Evolutionary conservation across 2,113 vertebrate genomes (phyloP).

Genomic region (Paraplagusia blochii): DNA sequence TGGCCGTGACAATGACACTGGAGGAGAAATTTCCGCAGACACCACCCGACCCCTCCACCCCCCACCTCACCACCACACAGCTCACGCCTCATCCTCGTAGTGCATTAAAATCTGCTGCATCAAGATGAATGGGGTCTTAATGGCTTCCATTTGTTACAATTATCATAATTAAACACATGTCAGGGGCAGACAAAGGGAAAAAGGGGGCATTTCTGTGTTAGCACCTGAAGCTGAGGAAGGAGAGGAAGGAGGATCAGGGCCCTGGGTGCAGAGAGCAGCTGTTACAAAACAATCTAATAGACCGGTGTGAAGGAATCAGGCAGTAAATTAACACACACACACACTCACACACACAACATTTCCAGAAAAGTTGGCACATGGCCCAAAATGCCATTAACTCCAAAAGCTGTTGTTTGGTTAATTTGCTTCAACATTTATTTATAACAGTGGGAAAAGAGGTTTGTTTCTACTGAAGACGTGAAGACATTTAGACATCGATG

Average conservation of each 20-base stretch:
- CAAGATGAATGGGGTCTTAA: conserved; percentile 65
- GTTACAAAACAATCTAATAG: conserved; percentile 50
- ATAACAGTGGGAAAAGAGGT: too few species aligned
- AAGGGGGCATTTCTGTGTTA: conserved; percentile 52
- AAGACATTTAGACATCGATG: too few species aligned
- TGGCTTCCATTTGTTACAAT: conserved; percentile 72
- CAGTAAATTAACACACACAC: too few species aligned
- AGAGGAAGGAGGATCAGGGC: conserved; percentile 4
- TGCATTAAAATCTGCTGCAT: conserved; percentile 52
- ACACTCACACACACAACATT: too few species aligned
- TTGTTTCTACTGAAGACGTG: too few species aligned
- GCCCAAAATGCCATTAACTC: too few species aligned
- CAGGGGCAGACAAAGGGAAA: conserved; percentile 54
- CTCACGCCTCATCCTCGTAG: conserved; percentile 22
- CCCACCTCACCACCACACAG: conserved; percentile 16
- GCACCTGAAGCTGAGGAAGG: conserved; percentile 48
- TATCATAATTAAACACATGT: conserved; percentile 73
- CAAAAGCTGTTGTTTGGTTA: too few species aligned
- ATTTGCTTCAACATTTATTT: too few species aligned
- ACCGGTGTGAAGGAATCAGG: neutral
- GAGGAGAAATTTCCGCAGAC: conserved; percentile 60
- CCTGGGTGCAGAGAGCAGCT: conserved; percentile 24
- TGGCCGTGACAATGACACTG: conserved; percentile 69
- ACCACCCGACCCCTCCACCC: neutral
- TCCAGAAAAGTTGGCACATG: too few species aligned